Conservation (phyloP, 2,113 vertebrate species). For the Corythoichthys haematopterus region DNA sequence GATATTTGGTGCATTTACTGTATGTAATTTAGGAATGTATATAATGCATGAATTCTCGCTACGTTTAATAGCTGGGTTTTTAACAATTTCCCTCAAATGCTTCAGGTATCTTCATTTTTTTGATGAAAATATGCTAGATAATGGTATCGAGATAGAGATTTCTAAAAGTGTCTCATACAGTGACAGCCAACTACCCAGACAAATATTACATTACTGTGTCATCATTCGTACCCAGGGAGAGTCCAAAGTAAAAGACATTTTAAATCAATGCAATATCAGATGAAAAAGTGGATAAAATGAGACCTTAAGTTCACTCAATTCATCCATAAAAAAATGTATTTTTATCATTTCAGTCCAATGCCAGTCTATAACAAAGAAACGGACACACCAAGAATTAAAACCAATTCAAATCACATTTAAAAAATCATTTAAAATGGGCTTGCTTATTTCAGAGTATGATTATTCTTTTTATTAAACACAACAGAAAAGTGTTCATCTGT, state of each 20-base stretch:
- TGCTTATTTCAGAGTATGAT: slow-evolving; percentile 4
- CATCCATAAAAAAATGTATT: not conserved
- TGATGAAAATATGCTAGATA: too few species aligned
- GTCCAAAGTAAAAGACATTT: not conserved
- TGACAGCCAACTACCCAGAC: not conserved
- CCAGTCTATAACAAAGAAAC: not conserved
- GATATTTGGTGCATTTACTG: too few species aligned
- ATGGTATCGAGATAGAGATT: not conserved
- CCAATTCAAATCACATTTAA: not conserved
- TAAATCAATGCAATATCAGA: slow-evolving; percentile 4
- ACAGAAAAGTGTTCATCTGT: not conserved
- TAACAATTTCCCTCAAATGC: too few species aligned
- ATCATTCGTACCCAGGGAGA: slow-evolving; percentile 16
- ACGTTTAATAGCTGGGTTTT: too few species aligned
- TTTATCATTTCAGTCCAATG: not conserved
- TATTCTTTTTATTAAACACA: slow-evolving; percentile 2
- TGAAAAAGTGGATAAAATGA: not conserved
- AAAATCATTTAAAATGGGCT: slow-evolving; percentile 18
- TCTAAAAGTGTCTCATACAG: not conserved
- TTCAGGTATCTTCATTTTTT: too few species aligned
- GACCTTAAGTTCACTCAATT: not conserved
- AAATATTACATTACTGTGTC: slow-evolving; percentile 29
- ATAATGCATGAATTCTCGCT: too few species aligned
- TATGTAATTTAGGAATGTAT: too few species aligned
- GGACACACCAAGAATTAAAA: not conserved